These are phyloP conservation scores for Trichogramma dendrolimi DNA, from an alignment of 2,888 invertebrate species.

Conservation along the genomic window DNA sequence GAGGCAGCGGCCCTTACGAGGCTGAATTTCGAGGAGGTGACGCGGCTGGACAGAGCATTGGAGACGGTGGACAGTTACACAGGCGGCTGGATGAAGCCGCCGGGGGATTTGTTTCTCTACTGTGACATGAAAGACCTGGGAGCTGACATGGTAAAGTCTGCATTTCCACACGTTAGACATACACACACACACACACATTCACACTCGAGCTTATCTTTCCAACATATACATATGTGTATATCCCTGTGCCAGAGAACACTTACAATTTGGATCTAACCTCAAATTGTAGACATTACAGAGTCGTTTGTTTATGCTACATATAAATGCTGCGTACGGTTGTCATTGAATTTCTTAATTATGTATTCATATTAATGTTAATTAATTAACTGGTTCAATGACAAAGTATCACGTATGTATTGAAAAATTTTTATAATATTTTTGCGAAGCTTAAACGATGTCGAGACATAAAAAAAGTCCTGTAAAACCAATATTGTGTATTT, in stretches of 20 bases:
- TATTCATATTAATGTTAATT: no score
- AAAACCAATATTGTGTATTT: no score
- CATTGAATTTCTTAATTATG: no score
- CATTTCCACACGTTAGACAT: constrained; percentile 27
- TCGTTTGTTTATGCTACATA: no score
- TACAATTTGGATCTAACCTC: neutral
- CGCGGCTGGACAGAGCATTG: constrained; percentile 44
- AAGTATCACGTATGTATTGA: no score
- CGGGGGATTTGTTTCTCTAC: constrained; percentile 66
- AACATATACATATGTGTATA: neutral
- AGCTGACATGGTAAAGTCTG: constrained; percentile 68
- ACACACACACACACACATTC: neutral
- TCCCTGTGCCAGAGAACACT: neutral
- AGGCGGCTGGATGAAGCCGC: constrained; percentile 62
- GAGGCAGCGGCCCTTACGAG: constrained; percentile 34
- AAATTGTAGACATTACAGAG: no score
- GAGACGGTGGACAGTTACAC: constrained; percentile 52
- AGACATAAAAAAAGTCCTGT: no score
- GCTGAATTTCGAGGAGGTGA: constrained; percentile 45
- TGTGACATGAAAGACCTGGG: constrained; percentile 76
- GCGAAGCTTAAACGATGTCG: no score
- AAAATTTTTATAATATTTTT: no score
- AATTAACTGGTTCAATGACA: no score
- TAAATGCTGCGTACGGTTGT: no score
- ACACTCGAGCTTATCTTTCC: no score